phyloP scores from a whole-genome alignment of 2,888 invertebrate species.

The Hermodice carunculata region DNA sequence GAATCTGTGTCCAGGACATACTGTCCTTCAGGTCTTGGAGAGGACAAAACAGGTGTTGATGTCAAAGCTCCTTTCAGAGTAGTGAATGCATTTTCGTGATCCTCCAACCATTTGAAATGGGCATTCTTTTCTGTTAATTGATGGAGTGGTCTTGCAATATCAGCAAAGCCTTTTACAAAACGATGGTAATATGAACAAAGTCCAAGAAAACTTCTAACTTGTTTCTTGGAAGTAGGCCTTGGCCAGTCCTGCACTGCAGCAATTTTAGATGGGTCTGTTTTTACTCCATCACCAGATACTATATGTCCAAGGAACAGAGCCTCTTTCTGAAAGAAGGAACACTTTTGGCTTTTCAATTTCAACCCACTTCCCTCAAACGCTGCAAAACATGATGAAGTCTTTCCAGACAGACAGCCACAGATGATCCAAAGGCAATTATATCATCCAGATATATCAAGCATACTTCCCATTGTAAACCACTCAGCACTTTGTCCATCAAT shows the following conservation, averaged over 20 bases:
- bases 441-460: slow-evolving; percentile 43
- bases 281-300: slow-evolving; percentile 5
- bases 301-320: slow-evolving; percentile 23
- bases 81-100: neutral
- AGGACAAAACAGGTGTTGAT: slow-evolving; percentile 23
- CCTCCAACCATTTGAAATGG: slow-evolving; percentile 18
- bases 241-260: slow-evolving; percentile 3
- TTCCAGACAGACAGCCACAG: slow-evolving; percentile 24
- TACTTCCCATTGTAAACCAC: slow-evolving; percentile 27
- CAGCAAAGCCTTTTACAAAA: slow-evolving; percentile 14
- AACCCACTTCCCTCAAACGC: too few species aligned
- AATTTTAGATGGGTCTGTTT: slow-evolving; percentile 17
- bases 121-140: neutral
- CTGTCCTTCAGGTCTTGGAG: neutral
- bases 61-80: slow-evolving; percentile 7
- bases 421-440: slow-evolving; percentile 34
- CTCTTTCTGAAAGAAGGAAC: slow-evolving; percentile 26
- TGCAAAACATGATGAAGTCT: too few species aligned
- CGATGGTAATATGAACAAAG: slow-evolving; percentile 17
- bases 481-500: slow-evolving; percentile 38
- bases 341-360: slow-evolving; percentile 44
- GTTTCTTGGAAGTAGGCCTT: slow-evolving; percentile 1
- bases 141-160: slow-evolving; percentile 5
- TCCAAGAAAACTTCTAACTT: slow-evolving; percentile 15
- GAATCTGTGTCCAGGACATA: slow-evolving; percentile 20